These are phyloP conservation scores for Synergus laeviventris DNA, from an alignment of 2,888 invertebrate genomes.

Conservation along the genomic window DNA sequence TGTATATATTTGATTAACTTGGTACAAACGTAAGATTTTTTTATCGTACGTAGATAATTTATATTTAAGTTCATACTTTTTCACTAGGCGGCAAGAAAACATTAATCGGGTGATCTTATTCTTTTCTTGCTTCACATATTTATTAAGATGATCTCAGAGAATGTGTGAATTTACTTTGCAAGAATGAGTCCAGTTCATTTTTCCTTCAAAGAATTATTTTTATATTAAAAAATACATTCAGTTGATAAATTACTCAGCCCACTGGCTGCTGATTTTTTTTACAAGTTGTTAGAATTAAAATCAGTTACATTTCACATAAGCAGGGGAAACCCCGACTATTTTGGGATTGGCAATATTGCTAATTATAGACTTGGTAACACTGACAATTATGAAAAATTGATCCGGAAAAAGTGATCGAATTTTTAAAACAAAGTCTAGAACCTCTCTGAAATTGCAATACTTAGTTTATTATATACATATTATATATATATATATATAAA, in stretches of 20 bases:
- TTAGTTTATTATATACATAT: neutral
- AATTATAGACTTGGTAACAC: no score
- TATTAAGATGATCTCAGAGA: constrained; percentile 19
- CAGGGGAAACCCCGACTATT: no score
- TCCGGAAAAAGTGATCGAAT: neutral
- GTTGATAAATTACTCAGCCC: neutral
- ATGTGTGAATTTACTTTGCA: constrained; percentile 5
- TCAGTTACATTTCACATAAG: no score
- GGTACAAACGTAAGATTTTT: constrained; percentile 2
- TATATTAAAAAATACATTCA: neutral
- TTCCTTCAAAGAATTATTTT: neutral
- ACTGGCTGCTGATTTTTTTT: neutral
- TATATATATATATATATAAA: no score
- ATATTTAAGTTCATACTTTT: constrained; percentile 9
- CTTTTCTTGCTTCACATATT: neutral
- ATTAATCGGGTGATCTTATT: constrained; percentile 12
- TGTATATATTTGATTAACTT: neutral
- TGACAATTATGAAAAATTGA: neutral
- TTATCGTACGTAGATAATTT: neutral
- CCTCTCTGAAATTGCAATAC: constrained; percentile 22
- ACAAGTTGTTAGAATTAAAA: no score
- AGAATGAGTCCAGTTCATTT: neutral
- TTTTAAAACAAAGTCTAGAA: neutral
- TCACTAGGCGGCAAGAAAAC: neutral
- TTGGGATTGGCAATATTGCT: no score